Base-by-base conservation (phyloP, 2,113 vertebrate species). In the Nannobrachium achirus region DNA sequence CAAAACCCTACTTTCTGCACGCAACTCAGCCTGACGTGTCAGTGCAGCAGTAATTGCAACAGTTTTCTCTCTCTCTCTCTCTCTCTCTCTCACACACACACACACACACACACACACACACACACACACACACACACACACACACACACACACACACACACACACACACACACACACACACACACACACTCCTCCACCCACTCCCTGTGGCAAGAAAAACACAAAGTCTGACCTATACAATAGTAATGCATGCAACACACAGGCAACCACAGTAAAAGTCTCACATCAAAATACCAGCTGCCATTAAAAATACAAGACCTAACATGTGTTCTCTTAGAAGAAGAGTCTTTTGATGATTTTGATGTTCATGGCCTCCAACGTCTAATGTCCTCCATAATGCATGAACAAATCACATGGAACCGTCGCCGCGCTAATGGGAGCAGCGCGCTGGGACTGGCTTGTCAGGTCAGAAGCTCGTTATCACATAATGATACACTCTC, bases 291-390 rank as follows among this genome's bases (percentile, higher is more conserved):
- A 33, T 33, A 33, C 41, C 40, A 67, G 57, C 40, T 11, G 0
- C 75, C 81, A 88, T 84, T 82, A 84, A 75, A 77, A 66, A 56
- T 74, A 76, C 51, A 73, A 53, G 25, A 33, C 25, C 25, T n/a
- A 33, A 3, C 25, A 33, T 5, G 6, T 33, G 25, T 33, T 33
- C 25, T 33, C 25, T 81, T 65, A 81, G 65, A 77, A 73, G 49
- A n/a, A n/a, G 10, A 18, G 53, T 83, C 83, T 81, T 86, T 82
- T 82, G 74, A 86, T 82, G 83, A 82, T 33, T 86, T 88, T 85
- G 79, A 86, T 86, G 73, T 74, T 68, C 10, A 20, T 40, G 38
- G 70, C 52, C 56, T 58, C 57, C 25, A 33, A 33, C 6, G 25
- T 58, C 57, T 5, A 33, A 33, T 33, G 25, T 33, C 25, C 25